These are phyloP conservation scores for Epistrophe eligans DNA, from an alignment of 2,888 invertebrate species.

Conservation along the genomic window DNA sequence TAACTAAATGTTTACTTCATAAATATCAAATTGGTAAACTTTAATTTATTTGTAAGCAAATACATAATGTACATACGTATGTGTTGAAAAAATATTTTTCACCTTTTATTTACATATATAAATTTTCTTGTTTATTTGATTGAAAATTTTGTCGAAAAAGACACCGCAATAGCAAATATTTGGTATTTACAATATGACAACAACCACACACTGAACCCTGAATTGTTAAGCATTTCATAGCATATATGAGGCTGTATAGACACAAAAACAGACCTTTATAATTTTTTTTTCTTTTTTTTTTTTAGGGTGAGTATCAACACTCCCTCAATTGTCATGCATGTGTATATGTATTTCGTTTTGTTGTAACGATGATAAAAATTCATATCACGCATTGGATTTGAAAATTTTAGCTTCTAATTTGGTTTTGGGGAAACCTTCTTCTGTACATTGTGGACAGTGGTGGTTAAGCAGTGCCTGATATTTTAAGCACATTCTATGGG, in stretches of 20 bases:
- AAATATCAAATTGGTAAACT: background rate
- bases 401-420: conserved; percentile 24
- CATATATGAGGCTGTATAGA: too few relatives aligned
- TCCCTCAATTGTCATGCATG: conserved; percentile 1
- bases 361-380: conserved; percentile 9
- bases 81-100: background rate
- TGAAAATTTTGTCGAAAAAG: background rate
- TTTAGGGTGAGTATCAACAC: background rate
- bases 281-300: background rate
- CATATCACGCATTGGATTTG: conserved; percentile 28
- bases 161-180: conserved; percentile 11
- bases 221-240: conserved; percentile 21
- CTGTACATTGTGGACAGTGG: background rate
- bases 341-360: background rate
- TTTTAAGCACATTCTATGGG: background rate
- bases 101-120: background rate
- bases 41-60: background rate
- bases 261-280: background rate
- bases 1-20: background rate
- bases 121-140: conserved; percentile 6
- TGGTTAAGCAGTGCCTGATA: background rate
- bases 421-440: background rate
- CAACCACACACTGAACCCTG: background rate
- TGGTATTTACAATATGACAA: background rate
- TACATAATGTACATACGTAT: background rate